phyloP scores from a whole-genome alignment of 2,888 invertebrate species.

The Agrotis ipsilon region DNA sequence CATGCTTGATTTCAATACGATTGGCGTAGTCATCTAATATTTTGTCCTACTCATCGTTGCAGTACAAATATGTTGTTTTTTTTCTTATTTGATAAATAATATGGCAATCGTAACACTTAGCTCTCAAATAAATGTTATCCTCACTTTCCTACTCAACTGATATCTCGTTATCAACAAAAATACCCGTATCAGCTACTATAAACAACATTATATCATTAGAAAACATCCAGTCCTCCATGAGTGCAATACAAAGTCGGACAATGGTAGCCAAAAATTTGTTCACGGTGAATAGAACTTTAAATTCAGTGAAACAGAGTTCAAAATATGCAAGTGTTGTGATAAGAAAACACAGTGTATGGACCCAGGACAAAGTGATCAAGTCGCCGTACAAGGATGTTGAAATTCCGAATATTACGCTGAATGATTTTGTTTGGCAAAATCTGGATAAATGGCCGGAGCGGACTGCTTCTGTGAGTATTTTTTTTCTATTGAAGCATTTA shows the following conservation, averaged over 20 bases:
- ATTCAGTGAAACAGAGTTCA: constrained; percentile 66
- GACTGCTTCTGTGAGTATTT: constrained; percentile 91
- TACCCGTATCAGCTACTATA: constrained; percentile 35
- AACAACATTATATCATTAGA: constrained; percentile 1
- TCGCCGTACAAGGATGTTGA: constrained; percentile 89
- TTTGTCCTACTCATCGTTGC: no score
- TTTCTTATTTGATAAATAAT: no score
- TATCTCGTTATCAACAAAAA: constrained; percentile 15
- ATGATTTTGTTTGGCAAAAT: constrained; percentile 92
- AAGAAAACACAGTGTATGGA: constrained; percentile 81
- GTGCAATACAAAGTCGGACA: constrained; percentile 39
- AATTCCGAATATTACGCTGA: constrained; percentile 89
- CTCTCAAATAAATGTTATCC: constrained; percentile 9
- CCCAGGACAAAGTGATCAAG: constrained; percentile 78
- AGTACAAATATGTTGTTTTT: no score
- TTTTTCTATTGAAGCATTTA: neutral
- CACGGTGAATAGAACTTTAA: constrained; percentile 71
- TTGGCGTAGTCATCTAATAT: no score
- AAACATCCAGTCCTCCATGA: constrained; percentile 34
- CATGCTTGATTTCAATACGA: no score
- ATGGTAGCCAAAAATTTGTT: constrained; percentile 76
- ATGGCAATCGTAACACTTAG: constrained; percentile 13
- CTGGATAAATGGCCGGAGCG: constrained; percentile 92
- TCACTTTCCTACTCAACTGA: constrained; percentile 1
- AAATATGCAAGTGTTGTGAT: constrained; percentile 68